Base-by-base conservation (phyloP, 2,113 vertebrate species). In the Oncorhynchus gorbuscha region DNA sequence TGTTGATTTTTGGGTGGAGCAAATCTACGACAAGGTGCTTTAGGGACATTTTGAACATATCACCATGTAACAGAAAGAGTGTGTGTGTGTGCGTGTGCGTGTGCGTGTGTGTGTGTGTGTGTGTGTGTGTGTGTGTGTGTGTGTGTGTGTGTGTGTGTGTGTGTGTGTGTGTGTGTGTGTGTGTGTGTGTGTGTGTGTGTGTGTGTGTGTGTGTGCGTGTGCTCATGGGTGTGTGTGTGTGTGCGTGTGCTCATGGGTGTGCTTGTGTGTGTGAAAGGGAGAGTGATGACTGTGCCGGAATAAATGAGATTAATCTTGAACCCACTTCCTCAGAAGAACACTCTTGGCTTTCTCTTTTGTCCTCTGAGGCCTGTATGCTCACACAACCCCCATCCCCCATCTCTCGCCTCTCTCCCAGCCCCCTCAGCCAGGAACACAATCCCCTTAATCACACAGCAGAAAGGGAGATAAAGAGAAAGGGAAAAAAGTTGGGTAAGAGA, bases 271-370 rank as follows among this genome's bases (percentile, higher is more conserved):
- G 30, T 4, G 55, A 32, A 70, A 77, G 49, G 64, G 61, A 81
- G 69, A 81, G 51, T 81, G 80, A 88, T 88, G 90, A 89, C 79
- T 16, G 67, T 77, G 74, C 80, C 80, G 69, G 72, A 89, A 84
- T 89, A 83, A 87, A 83, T 83, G 69, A 90, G 80, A 89, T 91
- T 74, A 81, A 90, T 91, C 84, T 87, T 83, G 76, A 81, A 78
- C 73, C 79, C 65, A 80, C 83, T 87, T 89, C 72, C 75, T 83
- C 20, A 80, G 80, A 86, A 70, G 83, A 87, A 83, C 79, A 86
- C 75, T 71, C 80, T 83, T 86, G 78, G 86, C 87, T 82, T 86
- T 84, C 73, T 81, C 76, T 81, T 84, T 77, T 62, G 76, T 90
- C 86, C 88, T 81, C 78, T 73, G 86, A 90, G 88, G 83, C 82